These are phyloP conservation scores for Macrochelys suwanniensis DNA, from an alignment of 2,797 vertebrate genomes.

Conservation along the genomic window DNA sequence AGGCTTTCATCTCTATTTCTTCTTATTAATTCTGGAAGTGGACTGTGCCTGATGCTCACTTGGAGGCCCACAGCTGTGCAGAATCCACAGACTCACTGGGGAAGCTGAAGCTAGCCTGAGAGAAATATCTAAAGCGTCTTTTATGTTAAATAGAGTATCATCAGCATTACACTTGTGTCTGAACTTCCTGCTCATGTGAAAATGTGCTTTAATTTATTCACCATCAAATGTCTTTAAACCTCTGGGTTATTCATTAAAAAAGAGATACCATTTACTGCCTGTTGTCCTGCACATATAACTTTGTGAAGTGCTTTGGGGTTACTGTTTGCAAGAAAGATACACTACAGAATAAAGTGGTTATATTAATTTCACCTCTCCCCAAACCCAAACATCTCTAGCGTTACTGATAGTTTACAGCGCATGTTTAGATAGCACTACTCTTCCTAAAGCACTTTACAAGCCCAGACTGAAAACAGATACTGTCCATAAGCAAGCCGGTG, in stretches of 20 bases:
- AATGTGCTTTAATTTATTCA: neutral
- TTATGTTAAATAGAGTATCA: fast-evolving
- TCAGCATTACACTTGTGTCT: neutral
- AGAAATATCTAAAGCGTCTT: neutral
- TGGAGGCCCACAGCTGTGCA: neutral
- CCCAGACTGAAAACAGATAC: neutral
- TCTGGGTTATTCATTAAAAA: neutral
- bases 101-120: neutral
- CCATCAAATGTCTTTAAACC: neutral
- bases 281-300: fast-evolving
- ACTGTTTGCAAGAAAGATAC: neutral
- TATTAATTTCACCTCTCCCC: neutral
- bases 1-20: neutral
- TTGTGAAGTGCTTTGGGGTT: neutral
- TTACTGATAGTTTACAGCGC: neutral
- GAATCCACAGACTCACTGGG: neutral
- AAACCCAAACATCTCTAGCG: neutral
- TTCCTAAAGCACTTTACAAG: neutral
- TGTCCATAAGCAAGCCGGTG: neutral
- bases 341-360: neutral
- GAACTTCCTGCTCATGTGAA: fast-evolving
- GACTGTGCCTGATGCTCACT: neutral
- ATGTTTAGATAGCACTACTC: neutral
- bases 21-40: neutral
- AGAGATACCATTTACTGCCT: neutral